Evolutionary conservation across 2,113 vertebrate genomes (phyloP).

Genomic region (Etheostoma spectabile): DNA sequence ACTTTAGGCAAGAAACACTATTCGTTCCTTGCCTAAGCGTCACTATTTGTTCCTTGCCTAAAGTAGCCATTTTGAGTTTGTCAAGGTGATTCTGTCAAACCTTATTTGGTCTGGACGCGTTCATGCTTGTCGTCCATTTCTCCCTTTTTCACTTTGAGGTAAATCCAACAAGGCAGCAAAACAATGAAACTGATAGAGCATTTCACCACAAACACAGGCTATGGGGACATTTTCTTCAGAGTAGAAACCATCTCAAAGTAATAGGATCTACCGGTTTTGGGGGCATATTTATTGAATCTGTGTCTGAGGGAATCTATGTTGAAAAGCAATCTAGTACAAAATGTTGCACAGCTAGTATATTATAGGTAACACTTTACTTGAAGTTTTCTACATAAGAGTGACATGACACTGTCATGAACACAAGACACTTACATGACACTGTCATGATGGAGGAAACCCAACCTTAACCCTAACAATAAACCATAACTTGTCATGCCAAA

Average conservation of each 20-base stretch:
- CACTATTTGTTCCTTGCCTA: not conserved
- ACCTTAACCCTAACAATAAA: too few relatives aligned
- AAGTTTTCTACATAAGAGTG: too few relatives aligned
- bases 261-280: conserved; percentile 39
- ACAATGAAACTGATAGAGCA: conserved; percentile 68
- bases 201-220: conserved; percentile 55
- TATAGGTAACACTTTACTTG: too few relatives aligned
- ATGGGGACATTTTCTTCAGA: conserved; percentile 45
- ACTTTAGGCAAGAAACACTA: too few relatives aligned
- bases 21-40: conserved; percentile 13
- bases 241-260: conserved; percentile 34
- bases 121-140: conserved; percentile 51
- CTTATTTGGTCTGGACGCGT: conserved; percentile 42
- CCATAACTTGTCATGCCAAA: too few relatives aligned
- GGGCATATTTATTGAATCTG: conserved; percentile 49
- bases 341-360: not conserved
- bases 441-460: too few relatives aligned
- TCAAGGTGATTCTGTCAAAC: conserved; percentile 47
- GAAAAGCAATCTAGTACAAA: conserved; percentile 12
- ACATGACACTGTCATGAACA: too few relatives aligned
- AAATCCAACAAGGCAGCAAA: conserved; percentile 71
- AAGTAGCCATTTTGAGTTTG: conserved; percentile 59
- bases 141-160: conserved; percentile 55
- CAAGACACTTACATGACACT: too few relatives aligned
- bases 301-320: conserved; percentile 24